These are phyloP conservation scores for Nycteola revayana DNA, from an alignment of 2,888 invertebrate species.

Conservation along the genomic window DNA sequence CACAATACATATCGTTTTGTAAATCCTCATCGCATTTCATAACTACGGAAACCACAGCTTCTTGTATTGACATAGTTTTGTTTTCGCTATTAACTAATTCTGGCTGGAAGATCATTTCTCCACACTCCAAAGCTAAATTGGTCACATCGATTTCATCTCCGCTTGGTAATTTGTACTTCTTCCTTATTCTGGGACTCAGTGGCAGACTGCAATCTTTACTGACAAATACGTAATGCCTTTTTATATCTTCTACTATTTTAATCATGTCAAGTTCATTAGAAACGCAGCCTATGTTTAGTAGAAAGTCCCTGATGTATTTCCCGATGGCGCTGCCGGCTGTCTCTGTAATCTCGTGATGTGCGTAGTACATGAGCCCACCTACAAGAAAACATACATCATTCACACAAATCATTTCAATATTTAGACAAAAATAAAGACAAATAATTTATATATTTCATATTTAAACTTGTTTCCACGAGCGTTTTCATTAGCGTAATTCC, in stretches of 20 bases:
- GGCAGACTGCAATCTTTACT: constrained; percentile 37
- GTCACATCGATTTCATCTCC: constrained; percentile 50
- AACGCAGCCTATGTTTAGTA: not conserved
- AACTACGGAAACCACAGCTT: constrained; percentile 39
- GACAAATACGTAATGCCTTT: constrained; percentile 40
- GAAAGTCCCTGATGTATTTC: not conserved
- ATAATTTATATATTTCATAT: too few relatives aligned
- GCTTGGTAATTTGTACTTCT: constrained; percentile 39
- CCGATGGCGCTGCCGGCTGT: not conserved
- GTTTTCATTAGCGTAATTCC: too few relatives aligned
- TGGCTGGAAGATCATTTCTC: constrained; percentile 58
- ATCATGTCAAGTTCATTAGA: not conserved
- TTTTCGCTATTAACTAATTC: constrained; percentile 33
- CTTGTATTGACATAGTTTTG: constrained; percentile 40
- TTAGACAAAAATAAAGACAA: too few relatives aligned
- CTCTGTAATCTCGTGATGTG: not conserved
- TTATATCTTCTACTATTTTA: constrained; percentile 41
- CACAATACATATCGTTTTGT: constrained; percentile 39
- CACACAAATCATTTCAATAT: too few relatives aligned
- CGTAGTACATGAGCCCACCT: not conserved
- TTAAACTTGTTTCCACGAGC: too few relatives aligned
- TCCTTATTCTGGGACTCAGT: constrained; percentile 9
- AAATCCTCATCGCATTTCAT: constrained; percentile 57
- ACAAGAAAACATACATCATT: too few relatives aligned
- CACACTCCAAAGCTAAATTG: constrained; percentile 50